Evolutionary conservation across 2,797 vertebrate species (phyloP), one percentile per base, ranked within the genome.

Genomic region (Dermochelys coriacea): DNA sequence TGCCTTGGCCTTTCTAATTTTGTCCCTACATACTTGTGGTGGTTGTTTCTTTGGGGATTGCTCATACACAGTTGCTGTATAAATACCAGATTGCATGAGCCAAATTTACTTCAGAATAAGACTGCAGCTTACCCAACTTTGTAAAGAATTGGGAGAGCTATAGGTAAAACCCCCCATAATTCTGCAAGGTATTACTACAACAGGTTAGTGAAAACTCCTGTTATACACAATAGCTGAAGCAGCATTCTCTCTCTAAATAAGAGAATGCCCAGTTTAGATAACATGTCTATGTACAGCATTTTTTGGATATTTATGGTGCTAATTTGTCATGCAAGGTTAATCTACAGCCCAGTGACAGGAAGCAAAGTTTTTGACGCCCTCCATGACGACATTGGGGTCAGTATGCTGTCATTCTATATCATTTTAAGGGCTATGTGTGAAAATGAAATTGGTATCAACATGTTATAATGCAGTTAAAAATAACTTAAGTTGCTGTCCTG

Each of bases 251-350:
- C 47, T n/a, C 12, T 78, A 96, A 96, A 78, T 37, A 82, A 83
- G 77, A 82, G 93, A 95, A 80, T 77, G 68, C 78, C 59, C 85
- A 80, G 31, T 86, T 97, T 87, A 86, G 87, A 75, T 92, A 90
- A 93, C 95, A 91, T 52, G 93, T 80, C 54, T 82, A 9, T 84
- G 94, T 95, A 94, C 90, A 97, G 95, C 90, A 92, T 50, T 45
- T 50, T 84, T 84, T 21, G 71, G 88, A 80, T 96, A 92, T 96
- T 96, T 97, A 96, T 87, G 80, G 78, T 75, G 52, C 84, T 96
- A 94, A 94, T 96, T 96, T 92, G 82, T 96, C 84, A 79, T 1
- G 19, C 68, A 87, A 80, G 89, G 89, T 97, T 97, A 94, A 86
- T 96, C 82, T 91, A 75, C 87, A 92, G 82, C 80, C 74, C 82